Conservation (phyloP, 2,888 invertebrate genomes). For the Argyresthia albistria region DNA sequence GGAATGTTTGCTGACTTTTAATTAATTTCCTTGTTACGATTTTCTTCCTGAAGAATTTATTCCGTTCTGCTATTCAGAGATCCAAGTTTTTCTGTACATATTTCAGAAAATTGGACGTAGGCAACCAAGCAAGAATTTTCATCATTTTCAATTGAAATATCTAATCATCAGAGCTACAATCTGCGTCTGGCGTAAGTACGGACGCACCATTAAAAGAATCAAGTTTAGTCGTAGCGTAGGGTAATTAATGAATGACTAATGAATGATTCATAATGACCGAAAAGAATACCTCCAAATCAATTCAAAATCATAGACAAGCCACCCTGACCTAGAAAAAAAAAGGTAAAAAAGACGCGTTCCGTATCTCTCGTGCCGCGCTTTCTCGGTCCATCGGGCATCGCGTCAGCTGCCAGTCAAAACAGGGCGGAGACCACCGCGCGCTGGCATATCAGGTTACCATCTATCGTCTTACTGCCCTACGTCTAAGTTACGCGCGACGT, state of each 20-base stretch:
- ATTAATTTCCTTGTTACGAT: slow-evolving; percentile 47
- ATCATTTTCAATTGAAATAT: no score
- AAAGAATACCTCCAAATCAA: slow-evolving; percentile 12
- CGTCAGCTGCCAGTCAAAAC: slow-evolving; percentile 63
- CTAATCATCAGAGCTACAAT: no score
- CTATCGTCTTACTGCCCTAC: slow-evolving; percentile 67
- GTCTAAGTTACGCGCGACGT: slow-evolving; percentile 63
- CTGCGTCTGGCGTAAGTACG: no score
- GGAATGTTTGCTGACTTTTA: slow-evolving; percentile 36
- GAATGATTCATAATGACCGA: no score
- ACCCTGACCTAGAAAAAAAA: slow-evolving; percentile 10
- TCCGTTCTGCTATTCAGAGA: no score
- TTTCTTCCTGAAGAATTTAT: slow-evolving; percentile 38
- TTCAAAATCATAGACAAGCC: slow-evolving; percentile 28
- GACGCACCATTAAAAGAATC: no score
- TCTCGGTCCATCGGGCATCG: slow-evolving; percentile 70
- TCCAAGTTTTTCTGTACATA: no score
- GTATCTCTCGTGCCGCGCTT: slow-evolving; percentile 60
- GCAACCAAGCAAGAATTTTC: no score
- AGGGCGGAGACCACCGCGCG: slow-evolving; percentile 57
- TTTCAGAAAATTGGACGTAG: no score
- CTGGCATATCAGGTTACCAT: slow-evolving; percentile 55
- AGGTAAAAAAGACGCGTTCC: slow-evolving; percentile 22
- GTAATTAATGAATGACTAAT: no score
- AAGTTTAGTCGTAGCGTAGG: no score